These are phyloP conservation scores for Parnassius orleans DNA, from an alignment of 2,888 invertebrate genomes.

Conservation along the genomic window DNA sequence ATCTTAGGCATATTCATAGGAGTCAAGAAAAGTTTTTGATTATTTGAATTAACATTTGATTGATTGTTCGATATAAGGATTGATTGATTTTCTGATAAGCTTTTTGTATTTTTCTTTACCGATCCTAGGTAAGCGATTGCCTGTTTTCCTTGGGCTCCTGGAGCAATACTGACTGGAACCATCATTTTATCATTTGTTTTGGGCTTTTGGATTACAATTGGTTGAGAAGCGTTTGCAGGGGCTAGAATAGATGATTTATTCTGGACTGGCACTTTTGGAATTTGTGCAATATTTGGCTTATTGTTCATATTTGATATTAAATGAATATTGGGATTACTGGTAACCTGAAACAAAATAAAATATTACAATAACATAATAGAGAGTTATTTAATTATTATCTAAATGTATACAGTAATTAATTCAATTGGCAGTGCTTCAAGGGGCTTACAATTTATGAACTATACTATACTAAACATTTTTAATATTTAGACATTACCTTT, in stretches of 20 bases:
- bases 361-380: not conserved
- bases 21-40: conserved; percentile 80
- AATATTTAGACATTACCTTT: too few relatives aligned
- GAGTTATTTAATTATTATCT: not conserved
- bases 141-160: conserved; percentile 65
- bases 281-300: conserved; percentile 62
- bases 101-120: conserved; percentile 73
- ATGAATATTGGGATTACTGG: conserved; percentile 68
- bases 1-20: conserved; percentile 82
- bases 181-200: conserved; percentile 72
- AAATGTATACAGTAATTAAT: not conserved
- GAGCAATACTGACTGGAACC: conserved; percentile 72
- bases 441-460: too few relatives aligned
- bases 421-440: too few relatives aligned
- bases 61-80: conserved; percentile 74
- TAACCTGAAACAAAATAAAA: conserved; percentile 56
- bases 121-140: conserved; percentile 79
- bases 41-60: conserved; percentile 60
- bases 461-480: too few relatives aligned
- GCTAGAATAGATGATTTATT: conserved; percentile 68
- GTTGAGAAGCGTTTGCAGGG: conserved; percentile 67
- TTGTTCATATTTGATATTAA: conserved; percentile 66
- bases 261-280: conserved; percentile 56
- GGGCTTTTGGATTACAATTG: conserved; percentile 81
- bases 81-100: conserved; percentile 64